Percentiles rank a stretch among this genome's conserved stretches.
These are phyloP conservation scores for Stenurella melanura DNA, from an alignment of 2,888 invertebrate genomes.

Conservation along the genomic window DNA sequence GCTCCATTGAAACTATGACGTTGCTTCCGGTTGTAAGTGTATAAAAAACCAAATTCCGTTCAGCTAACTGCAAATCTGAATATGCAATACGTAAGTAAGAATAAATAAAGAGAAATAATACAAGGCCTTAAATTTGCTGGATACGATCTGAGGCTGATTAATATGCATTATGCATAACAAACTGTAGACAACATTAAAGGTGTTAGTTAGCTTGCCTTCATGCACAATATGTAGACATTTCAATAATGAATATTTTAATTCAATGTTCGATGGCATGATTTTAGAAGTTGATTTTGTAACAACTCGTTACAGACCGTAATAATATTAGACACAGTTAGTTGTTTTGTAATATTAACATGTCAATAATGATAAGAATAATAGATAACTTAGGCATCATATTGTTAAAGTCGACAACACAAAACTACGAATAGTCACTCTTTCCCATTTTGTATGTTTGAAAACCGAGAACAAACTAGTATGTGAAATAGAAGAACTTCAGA, in stretches of 20 bases:
- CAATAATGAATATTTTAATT: background rate
- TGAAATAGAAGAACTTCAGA: too few relatives aligned
- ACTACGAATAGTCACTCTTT: too few relatives aligned
- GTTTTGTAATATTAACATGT: too few relatives aligned
- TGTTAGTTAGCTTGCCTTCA: background rate
- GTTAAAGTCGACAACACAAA: too few relatives aligned
- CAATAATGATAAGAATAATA: too few relatives aligned
- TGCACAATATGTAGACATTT: background rate
- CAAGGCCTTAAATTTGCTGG: constrained; percentile 18
- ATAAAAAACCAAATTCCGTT: constrained; percentile 54
- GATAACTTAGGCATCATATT: too few relatives aligned
- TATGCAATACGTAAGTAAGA: constrained; percentile 11
- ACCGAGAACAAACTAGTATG: too few relatives aligned
- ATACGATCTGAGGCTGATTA: background rate
- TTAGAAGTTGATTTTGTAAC: background rate
- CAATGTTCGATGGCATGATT: background rate
- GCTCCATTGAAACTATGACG: constrained; percentile 43
- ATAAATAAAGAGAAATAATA: background rate
- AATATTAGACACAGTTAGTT: too few relatives aligned
- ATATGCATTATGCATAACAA: background rate
- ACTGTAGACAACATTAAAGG: background rate
- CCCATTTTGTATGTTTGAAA: too few relatives aligned
- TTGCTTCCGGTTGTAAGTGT: constrained; percentile 39
- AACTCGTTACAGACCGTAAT: background rate
- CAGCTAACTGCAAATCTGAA: constrained; percentile 48